Percentiles rank a stretch among this genome's conserved stretches.
These are phyloP conservation scores for Achroia grisella DNA, from an alignment of 1,140 invertebrate species.

Conservation along the genomic window DNA sequence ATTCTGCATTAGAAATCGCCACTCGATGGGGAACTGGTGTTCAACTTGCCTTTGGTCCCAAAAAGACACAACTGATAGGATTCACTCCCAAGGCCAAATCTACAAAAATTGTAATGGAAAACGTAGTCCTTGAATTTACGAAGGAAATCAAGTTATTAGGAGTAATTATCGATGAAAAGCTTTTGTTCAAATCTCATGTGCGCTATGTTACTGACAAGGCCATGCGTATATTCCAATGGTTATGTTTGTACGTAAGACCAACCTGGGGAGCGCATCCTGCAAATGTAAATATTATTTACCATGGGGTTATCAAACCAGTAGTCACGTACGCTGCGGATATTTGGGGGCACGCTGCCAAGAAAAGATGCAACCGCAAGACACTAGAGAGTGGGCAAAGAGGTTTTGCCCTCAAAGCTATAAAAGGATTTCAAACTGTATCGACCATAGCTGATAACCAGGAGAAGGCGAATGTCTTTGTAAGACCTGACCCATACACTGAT, in stretches of 20 bases:
- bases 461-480: neutral
- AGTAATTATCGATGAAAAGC: too few relatives aligned
- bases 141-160: too few relatives aligned
- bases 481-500: neutral
- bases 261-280: neutral
- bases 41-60: neutral
- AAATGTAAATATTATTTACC: too few relatives aligned
- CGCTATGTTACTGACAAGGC: slow-evolving; percentile 15
- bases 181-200: too few relatives aligned
- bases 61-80: neutral
- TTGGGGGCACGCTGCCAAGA: neutral
- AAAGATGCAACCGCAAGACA: too few relatives aligned
- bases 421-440: too few relatives aligned
- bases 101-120: neutral
- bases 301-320: neutral
- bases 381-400: too few relatives aligned
- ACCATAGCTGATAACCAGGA: neutral
- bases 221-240: slow-evolving; percentile 8
- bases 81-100: slow-evolving; percentile 4
- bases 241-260: neutral
- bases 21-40: neutral
- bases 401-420: too few relatives aligned
- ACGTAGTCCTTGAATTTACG: too few relatives aligned
- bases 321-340: too few relatives aligned
- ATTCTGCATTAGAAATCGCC: neutral